A percentile compares a stretch with the other conserved stretches of the same genome.
Conservation (phyloP, 2,797 vertebrate genomes). For the Cottoperca gobio region DNA sequence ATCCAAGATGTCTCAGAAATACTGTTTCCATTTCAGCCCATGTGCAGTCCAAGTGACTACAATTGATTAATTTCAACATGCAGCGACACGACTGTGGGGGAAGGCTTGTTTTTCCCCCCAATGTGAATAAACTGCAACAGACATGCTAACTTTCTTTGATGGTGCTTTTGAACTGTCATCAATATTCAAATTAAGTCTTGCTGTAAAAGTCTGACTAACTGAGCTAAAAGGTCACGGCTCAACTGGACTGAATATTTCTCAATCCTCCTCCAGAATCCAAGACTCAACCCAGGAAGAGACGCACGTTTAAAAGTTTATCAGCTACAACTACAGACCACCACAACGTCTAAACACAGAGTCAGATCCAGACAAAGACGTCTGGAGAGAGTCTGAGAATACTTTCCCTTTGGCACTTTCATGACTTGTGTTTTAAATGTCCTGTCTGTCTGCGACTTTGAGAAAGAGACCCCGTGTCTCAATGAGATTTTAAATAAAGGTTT, state of each 20-base stretch:
- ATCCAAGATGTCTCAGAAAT: neutral
- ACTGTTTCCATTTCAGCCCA: neutral
- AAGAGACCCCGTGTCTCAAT: too few relatives aligned
- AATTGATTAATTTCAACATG: neutral
- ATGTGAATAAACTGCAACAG: neutral
- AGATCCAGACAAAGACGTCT: neutral
- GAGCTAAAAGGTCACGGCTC: neutral
- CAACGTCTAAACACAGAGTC: neutral
- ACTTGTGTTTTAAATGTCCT: too few relatives aligned
- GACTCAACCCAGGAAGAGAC: neutral
- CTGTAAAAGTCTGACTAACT: too few relatives aligned
- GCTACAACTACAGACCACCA: slow-evolving; percentile 19
- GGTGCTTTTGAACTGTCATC: neutral
- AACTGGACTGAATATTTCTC: neutral
- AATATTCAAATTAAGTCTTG: neutral
- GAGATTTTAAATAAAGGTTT: too few relatives aligned
- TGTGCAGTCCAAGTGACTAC: neutral
- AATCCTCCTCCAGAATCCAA: neutral
- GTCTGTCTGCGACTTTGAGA: too few relatives aligned
- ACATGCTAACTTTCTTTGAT: neutral
- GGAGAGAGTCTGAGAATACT: too few relatives aligned
- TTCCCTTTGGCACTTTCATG: too few relatives aligned
- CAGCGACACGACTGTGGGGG: neutral
- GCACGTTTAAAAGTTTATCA: neutral
- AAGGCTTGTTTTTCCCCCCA: fast-evolving